Percentiles rank a stretch among this genome's conserved stretches.
phyloP scores from a whole-genome alignment of 2,113 vertebrate genomes.

The Prunella fulvescens region DNA sequence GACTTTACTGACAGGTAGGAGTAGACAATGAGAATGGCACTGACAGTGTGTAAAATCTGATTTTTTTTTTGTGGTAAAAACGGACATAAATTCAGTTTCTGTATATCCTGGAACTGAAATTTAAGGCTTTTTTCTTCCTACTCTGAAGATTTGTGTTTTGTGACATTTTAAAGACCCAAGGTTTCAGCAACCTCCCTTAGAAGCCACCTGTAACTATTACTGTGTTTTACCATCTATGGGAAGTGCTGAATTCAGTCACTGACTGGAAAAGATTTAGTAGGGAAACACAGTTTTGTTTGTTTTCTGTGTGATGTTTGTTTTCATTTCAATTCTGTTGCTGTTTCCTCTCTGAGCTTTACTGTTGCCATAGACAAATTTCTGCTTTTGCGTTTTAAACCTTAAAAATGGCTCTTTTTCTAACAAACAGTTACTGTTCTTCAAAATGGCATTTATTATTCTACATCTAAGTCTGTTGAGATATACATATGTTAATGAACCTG shows the following conservation, averaged over 20 bases:
- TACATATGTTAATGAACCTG: constrained; percentile 67
- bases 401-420: constrained; percentile 66
- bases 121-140: neutral
- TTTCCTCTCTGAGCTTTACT: neutral
- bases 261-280: neutral
- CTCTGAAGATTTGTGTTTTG: neutral
- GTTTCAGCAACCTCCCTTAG: neutral
- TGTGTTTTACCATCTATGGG: neutral
- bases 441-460: constrained; percentile 48
- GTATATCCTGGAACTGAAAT: neutral
- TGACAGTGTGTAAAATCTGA: neutral
- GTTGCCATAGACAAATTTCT: constrained; percentile 28
- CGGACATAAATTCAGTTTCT: neutral
- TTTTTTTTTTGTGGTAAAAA: neutral
- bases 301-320: constrained; percentile 15
- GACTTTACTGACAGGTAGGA: neutral
- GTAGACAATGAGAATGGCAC: neutral
- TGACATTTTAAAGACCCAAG: neutral
- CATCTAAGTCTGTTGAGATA: constrained; percentile 65
- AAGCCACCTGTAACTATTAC: neutral
- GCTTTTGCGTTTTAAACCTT: constrained; percentile 52
- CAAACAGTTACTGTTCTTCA: constrained; percentile 52
- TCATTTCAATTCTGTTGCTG: constrained; percentile 1
- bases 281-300: constrained; percentile 13
- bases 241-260: neutral